Percentiles rank a stretch among this genome's conserved stretches.
Evolutionary conservation across 2,888 invertebrate species (phyloP).

Genomic region (Arge pagana): DNA sequence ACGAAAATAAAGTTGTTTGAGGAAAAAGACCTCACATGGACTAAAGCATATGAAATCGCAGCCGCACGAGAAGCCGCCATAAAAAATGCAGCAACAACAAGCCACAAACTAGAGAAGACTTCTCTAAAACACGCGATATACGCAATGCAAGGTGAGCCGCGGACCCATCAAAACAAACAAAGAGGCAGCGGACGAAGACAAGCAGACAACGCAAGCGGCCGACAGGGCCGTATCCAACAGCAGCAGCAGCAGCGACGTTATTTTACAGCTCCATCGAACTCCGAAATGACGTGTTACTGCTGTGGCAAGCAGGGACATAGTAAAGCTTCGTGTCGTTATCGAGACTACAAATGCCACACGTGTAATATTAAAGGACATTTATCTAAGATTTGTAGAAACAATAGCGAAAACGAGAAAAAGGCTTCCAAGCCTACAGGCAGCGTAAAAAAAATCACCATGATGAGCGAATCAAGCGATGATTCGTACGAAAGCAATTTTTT

Average conservation of each 20-base stretch:
- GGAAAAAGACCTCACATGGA: slow-evolving; percentile 13
- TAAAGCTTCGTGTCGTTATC: slow-evolving; percentile 14
- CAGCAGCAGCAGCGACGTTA: too few relatives aligned
- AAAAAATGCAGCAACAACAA: slow-evolving; percentile 24
- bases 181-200: neutral
- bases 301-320: slow-evolving; percentile 18
- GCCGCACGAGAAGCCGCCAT: slow-evolving; percentile 22
- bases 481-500: slow-evolving; percentile 2
- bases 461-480: neutral
- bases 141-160: too few relatives aligned
- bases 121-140: too few relatives aligned
- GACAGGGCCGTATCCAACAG: too few relatives aligned
- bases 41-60: slow-evolving; percentile 22
- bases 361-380: slow-evolving; percentile 15
- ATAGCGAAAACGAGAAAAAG: slow-evolving; percentile 7
- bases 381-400: too few relatives aligned
- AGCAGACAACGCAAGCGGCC: neutral
- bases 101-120: too few relatives aligned
- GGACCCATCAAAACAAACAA: too few relatives aligned
- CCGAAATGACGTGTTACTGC: slow-evolving; percentile 9
- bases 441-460: neutral
- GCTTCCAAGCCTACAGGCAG: neutral
- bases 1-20: slow-evolving; percentile 17
- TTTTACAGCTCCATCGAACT: too few relatives aligned
- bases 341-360: neutral